Evolutionary conservation across 1,140 invertebrate genomes (phyloP).

Genomic region (Pseudomyrmex flavicornis): DNA sequence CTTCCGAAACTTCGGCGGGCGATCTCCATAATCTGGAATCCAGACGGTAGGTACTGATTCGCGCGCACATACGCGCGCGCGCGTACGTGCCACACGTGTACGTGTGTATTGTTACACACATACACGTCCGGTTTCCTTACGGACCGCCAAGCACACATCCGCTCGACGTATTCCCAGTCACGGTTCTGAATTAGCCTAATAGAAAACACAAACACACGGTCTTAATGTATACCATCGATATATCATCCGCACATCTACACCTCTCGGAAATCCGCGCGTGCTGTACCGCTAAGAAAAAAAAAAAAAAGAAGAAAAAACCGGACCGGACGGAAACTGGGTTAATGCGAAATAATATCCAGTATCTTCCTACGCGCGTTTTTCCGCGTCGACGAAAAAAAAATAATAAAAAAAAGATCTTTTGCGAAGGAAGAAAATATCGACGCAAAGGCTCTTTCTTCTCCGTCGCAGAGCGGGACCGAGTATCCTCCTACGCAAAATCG

Average conservation of each 20-base stretch:
- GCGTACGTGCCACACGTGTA: neutral
- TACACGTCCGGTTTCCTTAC: slow-evolving; percentile 47
- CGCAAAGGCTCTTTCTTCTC: neutral
- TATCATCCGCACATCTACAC: slow-evolving; percentile 72
- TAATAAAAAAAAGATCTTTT: neutral
- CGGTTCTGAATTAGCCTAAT: slow-evolving; percentile 82
- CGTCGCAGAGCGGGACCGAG: neutral
- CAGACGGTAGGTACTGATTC: slow-evolving; percentile 48
- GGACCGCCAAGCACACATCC: slow-evolving; percentile 66
- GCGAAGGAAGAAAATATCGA: slow-evolving; percentile 38
- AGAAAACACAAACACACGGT: slow-evolving; percentile 80
- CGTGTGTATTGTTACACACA: slow-evolving; percentile 4
- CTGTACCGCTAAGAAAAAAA: neutral
- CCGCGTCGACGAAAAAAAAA: slow-evolving; percentile 11
- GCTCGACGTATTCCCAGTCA: slow-evolving; percentile 78
- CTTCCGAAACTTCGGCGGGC: slow-evolving; percentile 35
- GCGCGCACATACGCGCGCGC: slow-evolving; percentile 4
- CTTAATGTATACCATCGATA: slow-evolving; percentile 76
- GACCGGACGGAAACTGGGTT: slow-evolving; percentile 61
- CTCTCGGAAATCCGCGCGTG: slow-evolving; percentile 39
- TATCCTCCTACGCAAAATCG: neutral
- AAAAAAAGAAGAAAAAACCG: neutral
- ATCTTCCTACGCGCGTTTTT: slow-evolving; percentile 39
- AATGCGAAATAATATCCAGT: slow-evolving; percentile 69
- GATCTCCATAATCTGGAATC: slow-evolving; percentile 58